phyloP scores from a whole-genome alignment of 2,797 vertebrate genomes.

The Falco berigora region DNA sequence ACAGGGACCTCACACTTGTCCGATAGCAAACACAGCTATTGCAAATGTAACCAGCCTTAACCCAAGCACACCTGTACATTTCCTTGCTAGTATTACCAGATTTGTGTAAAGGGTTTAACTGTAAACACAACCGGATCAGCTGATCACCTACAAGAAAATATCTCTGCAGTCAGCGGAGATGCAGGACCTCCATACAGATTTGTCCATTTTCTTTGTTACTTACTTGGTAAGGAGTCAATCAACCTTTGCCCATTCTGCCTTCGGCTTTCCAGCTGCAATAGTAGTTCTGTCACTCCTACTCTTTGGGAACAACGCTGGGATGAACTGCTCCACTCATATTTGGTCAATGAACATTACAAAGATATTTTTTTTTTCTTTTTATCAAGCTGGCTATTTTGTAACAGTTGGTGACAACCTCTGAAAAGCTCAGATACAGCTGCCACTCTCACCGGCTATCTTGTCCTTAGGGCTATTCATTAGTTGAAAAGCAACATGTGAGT shows the following conservation, averaged over 20 bases:
- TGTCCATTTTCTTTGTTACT: background rate
- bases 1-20: background rate
- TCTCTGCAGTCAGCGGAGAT: background rate
- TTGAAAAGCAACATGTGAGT: slow-evolving; percentile 14
- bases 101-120: background rate
- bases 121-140: background rate
- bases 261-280: background rate
- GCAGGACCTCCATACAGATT: background rate
- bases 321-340: background rate
- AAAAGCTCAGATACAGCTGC: slow-evolving; percentile 20
- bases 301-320: background rate
- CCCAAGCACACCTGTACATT: background rate
- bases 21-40: background rate
- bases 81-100: background rate
- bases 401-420: background rate
- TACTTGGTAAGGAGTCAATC: background rate
- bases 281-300: background rate
- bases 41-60: background rate
- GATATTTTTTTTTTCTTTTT: background rate
- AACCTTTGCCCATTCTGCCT: background rate
- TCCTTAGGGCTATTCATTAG: slow-evolving; percentile 6
- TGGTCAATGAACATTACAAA: background rate
- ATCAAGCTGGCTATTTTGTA: background rate
- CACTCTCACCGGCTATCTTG: background rate
- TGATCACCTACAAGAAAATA: background rate